Base-by-base conservation (phyloP, 2,113 vertebrate species). In the Anhinga rufa region DNA sequence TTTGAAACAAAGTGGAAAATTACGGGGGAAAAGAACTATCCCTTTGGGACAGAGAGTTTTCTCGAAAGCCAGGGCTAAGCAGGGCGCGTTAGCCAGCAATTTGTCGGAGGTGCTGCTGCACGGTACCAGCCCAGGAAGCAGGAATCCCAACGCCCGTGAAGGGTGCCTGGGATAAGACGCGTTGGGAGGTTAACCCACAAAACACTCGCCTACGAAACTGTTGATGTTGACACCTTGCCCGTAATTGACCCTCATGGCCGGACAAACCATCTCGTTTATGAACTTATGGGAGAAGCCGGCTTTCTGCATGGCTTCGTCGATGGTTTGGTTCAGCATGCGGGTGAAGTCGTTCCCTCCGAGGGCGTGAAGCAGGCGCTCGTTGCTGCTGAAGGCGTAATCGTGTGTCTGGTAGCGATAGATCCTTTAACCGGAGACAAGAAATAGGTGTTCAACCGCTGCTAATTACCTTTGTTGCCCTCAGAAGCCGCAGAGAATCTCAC, bases 361-460 rank as follows among this genome's bases (percentile, higher is more conserved):
- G 34, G 99, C 99, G 2, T 99, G 99, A 25, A 99, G 87, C 54
- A 99, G 96, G 46, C 82, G 97, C 86, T 99, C 99, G 22, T 98
- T 98, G 10, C 92, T 99, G 92, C 99, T 98, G 98, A 99, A 99
- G 38, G 99, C 98, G 17, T 99, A 99, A 31, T 99, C 98, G 4
- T 98, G 98, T 80, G 99, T 98, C 96, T 99, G 99, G 95, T 99
- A 99, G 95, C 99, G 99, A 94, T 99, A 99, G 96, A 99, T 99
- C 98, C 99, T 99, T 97, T 10, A 40, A 31, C 62, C 22, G 24
- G 86, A 79, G 66, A 65, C 4, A 34, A 80, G 86, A n/a, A 68
- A 81, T 7, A 2, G 19, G 4, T 2, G 4, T 26, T 36, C 4
- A 3, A 7, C 12, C 1, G 2, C n/a, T 9, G 64, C 3, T 12